These are phyloP conservation scores for Nycticryphes semicollaris DNA, from an alignment of 2,113 vertebrate genomes.

Conservation along the genomic window DNA sequence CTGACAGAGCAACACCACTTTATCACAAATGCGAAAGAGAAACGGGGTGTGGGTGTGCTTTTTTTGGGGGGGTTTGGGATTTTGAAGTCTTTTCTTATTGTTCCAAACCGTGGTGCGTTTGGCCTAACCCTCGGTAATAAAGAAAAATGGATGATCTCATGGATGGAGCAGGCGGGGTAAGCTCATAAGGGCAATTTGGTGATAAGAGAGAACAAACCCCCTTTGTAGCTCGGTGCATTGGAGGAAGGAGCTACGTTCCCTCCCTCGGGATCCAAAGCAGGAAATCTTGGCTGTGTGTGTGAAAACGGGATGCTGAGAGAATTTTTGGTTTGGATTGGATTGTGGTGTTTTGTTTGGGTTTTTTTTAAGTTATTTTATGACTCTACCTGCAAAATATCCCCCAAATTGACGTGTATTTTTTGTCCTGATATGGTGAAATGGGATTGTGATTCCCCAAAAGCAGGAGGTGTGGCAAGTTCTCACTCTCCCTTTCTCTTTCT, in stretches of 20 bases:
- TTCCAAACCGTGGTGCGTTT: not conserved
- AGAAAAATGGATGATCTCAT: not conserved
- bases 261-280: not conserved
- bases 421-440: not conserved
- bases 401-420: not conserved
- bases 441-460: not conserved
- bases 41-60: not conserved
- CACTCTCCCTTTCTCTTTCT: not conserved
- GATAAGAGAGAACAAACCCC: not conserved
- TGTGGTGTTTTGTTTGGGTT: not conserved
- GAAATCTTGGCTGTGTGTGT: not conserved
- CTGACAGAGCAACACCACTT: not conserved
- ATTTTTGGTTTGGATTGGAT: not conserved
- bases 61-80: not conserved
- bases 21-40: not conserved
- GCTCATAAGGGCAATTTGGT: not conserved
- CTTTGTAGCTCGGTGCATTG: not conserved
- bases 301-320: not conserved
- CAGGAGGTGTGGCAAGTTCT: rapidly evolving
- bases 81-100: not conserved
- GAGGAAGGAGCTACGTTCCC: not conserved
- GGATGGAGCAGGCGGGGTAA: not conserved
- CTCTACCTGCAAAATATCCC: not conserved
- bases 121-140: not conserved
- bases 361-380: not conserved